These are phyloP conservation scores for Ganaspis sp. DNA, from an alignment of 1,140 invertebrate genomes.

Conservation along the genomic window DNA sequence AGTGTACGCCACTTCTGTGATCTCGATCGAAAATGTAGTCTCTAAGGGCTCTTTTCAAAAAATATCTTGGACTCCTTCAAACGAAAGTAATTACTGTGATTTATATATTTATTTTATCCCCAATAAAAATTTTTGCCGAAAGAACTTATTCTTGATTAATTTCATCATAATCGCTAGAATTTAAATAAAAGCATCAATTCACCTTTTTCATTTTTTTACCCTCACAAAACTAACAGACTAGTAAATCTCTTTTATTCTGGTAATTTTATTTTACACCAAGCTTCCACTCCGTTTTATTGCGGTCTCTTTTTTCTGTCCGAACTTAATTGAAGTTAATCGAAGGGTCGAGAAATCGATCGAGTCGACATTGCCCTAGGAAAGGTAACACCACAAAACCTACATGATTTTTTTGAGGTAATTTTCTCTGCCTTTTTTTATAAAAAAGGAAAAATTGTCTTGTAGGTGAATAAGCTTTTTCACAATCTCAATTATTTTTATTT, in stretches of 20 bases:
- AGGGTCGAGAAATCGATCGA: not conserved
- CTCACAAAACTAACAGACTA: not conserved
- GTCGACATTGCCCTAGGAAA: not conserved
- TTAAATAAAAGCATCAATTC: too few relatives aligned
- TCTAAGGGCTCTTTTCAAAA: not conserved
- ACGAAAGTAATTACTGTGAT: not conserved
- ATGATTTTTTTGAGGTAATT: too few relatives aligned
- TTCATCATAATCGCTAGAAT: too few relatives aligned
- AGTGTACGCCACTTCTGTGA: not conserved
- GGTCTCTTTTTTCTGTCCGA: not conserved
- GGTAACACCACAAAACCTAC: not conserved
- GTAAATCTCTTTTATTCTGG: not conserved
- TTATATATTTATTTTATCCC: too few relatives aligned
- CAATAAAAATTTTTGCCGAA: too few relatives aligned
- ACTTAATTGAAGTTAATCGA: conserved; percentile 24
- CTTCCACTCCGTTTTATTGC: not conserved
- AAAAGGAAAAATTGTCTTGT: too few relatives aligned
- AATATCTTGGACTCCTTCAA: not conserved
- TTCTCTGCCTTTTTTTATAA: too few relatives aligned
- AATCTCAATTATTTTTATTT: too few relatives aligned
- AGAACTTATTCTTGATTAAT: too few relatives aligned
- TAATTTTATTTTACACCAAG: not conserved
- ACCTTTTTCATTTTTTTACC: not conserved
- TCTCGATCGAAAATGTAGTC: not conserved
- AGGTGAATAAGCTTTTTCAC: too few relatives aligned